Evolutionary conservation across 2,797 vertebrate species (phyloP).

Genomic region (Neomorphus geoffroyi): DNA sequence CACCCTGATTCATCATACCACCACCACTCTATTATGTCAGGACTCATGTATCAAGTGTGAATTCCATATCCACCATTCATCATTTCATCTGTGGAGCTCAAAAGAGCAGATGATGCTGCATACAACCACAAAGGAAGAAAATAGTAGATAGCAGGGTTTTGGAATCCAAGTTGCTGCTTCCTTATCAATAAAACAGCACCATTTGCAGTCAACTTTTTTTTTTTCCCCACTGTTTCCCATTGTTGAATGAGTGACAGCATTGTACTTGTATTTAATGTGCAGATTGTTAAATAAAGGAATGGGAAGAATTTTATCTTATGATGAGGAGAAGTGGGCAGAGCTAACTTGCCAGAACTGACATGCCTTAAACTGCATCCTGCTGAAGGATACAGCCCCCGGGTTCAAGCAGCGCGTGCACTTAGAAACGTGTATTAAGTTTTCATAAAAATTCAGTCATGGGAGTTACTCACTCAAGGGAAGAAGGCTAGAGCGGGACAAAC

Average conservation of each 20-base stretch:
- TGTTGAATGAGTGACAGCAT: not conserved
- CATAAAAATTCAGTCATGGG: not conserved
- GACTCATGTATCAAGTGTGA: not conserved
- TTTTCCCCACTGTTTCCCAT: not conserved
- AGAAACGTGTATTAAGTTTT: not conserved
- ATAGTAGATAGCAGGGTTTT: not conserved
- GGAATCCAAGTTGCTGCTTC: not conserved
- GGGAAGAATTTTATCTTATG: not conserved
- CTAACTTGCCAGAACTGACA: not conserved
- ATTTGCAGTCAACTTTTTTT: not conserved
- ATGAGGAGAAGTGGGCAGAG: not conserved
- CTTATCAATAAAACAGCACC: not conserved
- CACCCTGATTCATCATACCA: not conserved
- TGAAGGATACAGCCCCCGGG: not conserved
- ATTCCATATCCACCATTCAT: not conserved
- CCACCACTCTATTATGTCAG: not conserved
- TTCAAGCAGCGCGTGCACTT: not conserved
- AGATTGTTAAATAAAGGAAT: not conserved
- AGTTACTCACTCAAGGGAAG: not conserved
- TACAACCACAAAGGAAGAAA: not conserved
- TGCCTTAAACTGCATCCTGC: not conserved
- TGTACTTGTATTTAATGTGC: not conserved
- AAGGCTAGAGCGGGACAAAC: not conserved
- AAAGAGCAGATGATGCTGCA: not conserved
- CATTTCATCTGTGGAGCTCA: not conserved